Base-by-base conservation (phyloP, 2,888 invertebrate genomes). In the Agriopis leucophaearia region DNA sequence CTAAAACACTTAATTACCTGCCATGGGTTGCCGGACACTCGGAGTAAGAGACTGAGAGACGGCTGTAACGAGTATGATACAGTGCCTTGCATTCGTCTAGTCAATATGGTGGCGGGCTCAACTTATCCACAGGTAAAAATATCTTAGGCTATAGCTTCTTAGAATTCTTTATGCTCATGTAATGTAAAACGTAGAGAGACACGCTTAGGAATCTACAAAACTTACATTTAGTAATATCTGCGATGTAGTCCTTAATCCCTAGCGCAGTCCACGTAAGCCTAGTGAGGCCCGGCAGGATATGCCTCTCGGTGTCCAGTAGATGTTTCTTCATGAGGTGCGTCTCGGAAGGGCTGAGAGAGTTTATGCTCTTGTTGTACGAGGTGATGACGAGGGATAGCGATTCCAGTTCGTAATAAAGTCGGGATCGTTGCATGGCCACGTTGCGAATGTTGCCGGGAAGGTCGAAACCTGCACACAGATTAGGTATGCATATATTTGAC, bases 201-300 rank as follows among this genome's bases (percentile, higher is more conserved):
- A 27, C 27, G 27, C n/a, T n/a, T n/a, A n/a, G n/a, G n/a, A n/a
- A n/a, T n/a, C n/a, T 15, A 15, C 9, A 36, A 12, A 45, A 55
- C 57, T 62, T 67, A 92, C 93, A 89, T 88, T 93, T 94, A 54
- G 87, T 90, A 36, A 94, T 92, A 77, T 92, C 92, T 60, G 82
- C 87, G 50, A 94, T 92, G 84, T 97, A 99, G 69, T 97, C 97
- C 15, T 92, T 91, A 51, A 98, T 97, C 36, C 97, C 96, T 13
- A 98, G 94, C 0, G 98, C 97, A 71, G 96, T 96, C 98, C 99
- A 99, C 52, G 97, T 97, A 64, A 98, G 96, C 38, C 98, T 95
- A 3, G 96, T 96, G 0, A 97, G 91, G 0, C 98, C 98, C 3
- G 97, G 97, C 78, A 97, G 95, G 57, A 98, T 96, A 59, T 96